phyloP scores from a whole-genome alignment of 2,888 invertebrate species.

The Leucophora obtusa region DNA sequence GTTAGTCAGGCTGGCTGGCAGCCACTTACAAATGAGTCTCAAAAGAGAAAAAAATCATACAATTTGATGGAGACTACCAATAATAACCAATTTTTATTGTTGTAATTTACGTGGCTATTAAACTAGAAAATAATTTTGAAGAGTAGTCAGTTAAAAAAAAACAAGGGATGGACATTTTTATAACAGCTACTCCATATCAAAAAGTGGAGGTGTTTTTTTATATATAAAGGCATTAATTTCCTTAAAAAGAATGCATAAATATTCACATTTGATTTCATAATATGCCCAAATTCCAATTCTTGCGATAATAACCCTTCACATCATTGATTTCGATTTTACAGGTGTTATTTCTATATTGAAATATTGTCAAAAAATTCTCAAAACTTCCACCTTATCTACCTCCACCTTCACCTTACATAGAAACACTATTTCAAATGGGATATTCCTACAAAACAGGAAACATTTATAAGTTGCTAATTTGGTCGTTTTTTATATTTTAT shows the following conservation, averaged over 20 bases:
- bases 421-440: not conserved
- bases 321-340: slow-evolving; percentile 7
- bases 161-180: slow-evolving; percentile 17
- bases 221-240: too few species aligned
- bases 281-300: not conserved
- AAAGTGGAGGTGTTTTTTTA: too few species aligned
- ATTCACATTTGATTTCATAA: not conserved
- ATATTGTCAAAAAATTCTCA: not conserved
- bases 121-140: slow-evolving; percentile 11
- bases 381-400: not conserved
- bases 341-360: slow-evolving; percentile 20
- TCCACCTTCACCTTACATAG: not conserved
- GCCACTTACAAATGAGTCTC: slow-evolving; percentile 18
- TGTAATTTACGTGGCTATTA: slow-evolving; percentile 27
- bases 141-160: slow-evolving; percentile 2
- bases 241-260: too few species aligned
- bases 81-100: slow-evolving; percentile 15
- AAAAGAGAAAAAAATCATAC: not conserved
- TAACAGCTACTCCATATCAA: not conserved
- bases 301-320: not conserved
- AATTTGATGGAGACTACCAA: slow-evolving; percentile 26
- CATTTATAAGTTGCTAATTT: slow-evolving; percentile 43
- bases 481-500: slow-evolving; percentile 25
- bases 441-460: slow-evolving; percentile 8
- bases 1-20: slow-evolving; percentile 29